Base-by-base conservation (phyloP, 2,113 vertebrate genomes). In the Poeciliopsis turrubarensis region DNA sequence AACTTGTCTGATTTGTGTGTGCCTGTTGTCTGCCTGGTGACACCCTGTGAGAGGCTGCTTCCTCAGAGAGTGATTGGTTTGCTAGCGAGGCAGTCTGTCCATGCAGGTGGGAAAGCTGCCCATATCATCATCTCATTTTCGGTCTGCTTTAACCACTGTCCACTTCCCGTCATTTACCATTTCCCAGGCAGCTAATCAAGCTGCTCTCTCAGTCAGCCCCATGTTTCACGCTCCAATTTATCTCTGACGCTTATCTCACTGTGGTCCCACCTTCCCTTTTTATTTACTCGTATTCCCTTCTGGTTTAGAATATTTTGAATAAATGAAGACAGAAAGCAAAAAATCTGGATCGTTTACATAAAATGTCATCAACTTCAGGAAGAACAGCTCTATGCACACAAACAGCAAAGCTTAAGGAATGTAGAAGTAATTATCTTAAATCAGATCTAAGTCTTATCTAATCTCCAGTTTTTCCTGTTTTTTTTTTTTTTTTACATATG, bases 11-110 rank as follows among this genome's bases (percentile, higher is more conserved):
- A 80, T 74, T 83, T 66, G 60, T 72, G 78, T 57, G 63, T 44
- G 51, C 70, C 34, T 86, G 84, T 78, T 88, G 84, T 90, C 89
- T 92, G 87, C 89, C 86, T 69, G 75, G 90, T 89, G 90, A 92
- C 81, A 89, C 85, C 76, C 84, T 70, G 79, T 32, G 76, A 85
- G 79, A 83, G 80, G 84, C 84, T 75, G 75, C 82, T 81, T 86
- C 82, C 84, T 87, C 82, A 60, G 84, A 89, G 80, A 86, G 68
- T 86, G 89, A 90, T 88, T 92, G 89, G 87, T 84, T 84, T 85
- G 77, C 68, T 86, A 82, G 79, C 66, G 31, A 79, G 88, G 79
- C 77, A 34, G 82, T 69, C 75, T 78, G 70, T 86, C 80, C 77
- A 77, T 82, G 78, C 80, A 84, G 87, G 87, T 89, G 86, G 88